phyloP scores from a whole-genome alignment of 2,113 vertebrate species.

The Thalassoma bifasciatum region DNA sequence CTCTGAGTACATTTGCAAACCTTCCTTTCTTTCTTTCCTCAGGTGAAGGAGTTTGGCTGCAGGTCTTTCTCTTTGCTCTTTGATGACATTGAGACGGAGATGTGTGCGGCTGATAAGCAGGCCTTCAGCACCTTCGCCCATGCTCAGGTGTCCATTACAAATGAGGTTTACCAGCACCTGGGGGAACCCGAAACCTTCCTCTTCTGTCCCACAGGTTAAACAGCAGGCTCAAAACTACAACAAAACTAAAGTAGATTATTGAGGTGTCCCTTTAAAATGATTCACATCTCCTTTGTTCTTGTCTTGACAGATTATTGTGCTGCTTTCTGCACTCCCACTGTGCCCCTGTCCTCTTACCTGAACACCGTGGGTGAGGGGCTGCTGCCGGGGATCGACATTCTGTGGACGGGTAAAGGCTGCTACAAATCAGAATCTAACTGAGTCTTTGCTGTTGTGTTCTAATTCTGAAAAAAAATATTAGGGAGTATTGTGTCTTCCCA shows the following conservation, averaged over 20 bases:
- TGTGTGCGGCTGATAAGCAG: slow-evolving; percentile 96
- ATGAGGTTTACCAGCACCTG: slow-evolving; percentile 93
- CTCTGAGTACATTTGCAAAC: not conserved
- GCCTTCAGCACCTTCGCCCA: slow-evolving; percentile 96
- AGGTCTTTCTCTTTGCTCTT: slow-evolving; percentile 96
- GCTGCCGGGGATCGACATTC: slow-evolving; percentile 91
- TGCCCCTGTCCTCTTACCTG: slow-evolving; percentile 92
- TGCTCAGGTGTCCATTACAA: slow-evolving; percentile 94
- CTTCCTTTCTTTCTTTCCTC: not conserved
- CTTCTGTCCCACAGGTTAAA: slow-evolving; percentile 96
- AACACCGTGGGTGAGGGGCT: slow-evolving; percentile 94
- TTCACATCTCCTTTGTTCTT: slow-evolving; percentile 5
- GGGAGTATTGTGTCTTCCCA: too few relatives aligned
- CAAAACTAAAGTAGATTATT: too few relatives aligned
- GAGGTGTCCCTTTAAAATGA: not conserved
- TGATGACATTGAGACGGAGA: slow-evolving; percentile 97
- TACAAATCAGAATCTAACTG: not conserved
- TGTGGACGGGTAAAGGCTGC: slow-evolving; percentile 92
- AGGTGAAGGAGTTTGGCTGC: slow-evolving; percentile 96
- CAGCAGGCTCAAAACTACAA: rapidly evolving
- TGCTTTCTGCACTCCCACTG: slow-evolving; percentile 92
- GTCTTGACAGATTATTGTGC: slow-evolving; percentile 92
- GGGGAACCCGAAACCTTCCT: slow-evolving; percentile 93
- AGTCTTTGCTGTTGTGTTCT: not conserved
- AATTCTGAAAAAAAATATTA: rapidly evolving